Evolutionary conservation across 2,113 vertebrate genomes (phyloP).

Genomic region (Hyla sarda): DNA sequence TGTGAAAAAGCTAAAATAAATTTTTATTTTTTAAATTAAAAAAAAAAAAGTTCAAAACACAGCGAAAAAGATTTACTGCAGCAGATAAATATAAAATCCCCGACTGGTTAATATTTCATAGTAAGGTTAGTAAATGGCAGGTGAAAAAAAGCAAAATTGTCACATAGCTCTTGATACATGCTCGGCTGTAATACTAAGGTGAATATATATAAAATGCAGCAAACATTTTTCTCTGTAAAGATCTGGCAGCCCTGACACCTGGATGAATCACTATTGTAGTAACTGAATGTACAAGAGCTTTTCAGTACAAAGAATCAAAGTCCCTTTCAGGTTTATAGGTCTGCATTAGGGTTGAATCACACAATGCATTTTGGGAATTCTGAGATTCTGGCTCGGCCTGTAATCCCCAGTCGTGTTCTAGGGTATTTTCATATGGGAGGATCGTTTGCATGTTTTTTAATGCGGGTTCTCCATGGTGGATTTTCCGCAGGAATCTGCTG

Average conservation of each 20-base stretch:
- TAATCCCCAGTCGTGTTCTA: too few relatives aligned
- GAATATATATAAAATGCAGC: constrained; percentile 26
- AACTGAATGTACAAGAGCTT: neutral
- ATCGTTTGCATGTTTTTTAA: too few relatives aligned
- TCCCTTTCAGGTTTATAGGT: neutral
- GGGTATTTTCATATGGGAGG: too few relatives aligned
- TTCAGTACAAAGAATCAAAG: neutral
- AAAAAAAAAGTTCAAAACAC: neutral
- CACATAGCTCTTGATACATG: neutral
- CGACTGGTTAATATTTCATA: constrained; percentile 9
- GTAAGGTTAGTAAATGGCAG: neutral
- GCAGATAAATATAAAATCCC: constrained; percentile 5
- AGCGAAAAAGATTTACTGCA: neutral
- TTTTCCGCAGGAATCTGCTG: too few relatives aligned
- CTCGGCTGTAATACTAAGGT: neutral
- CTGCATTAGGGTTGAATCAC: neutral
- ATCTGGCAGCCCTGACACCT: constrained; percentile 6
- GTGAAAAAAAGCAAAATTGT: neutral
- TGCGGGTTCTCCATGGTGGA: too few relatives aligned
- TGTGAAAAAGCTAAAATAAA: neutral
- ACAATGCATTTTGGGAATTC: too few relatives aligned
- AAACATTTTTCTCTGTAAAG: constrained; percentile 6
- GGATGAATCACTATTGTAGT: constrained; percentile 24
- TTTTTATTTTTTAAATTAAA: too few relatives aligned
- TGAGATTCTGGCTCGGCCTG: too few relatives aligned